A percentile compares a stretch with the other conserved stretches of the same genome.
phyloP scores from a whole-genome alignment of 1,140 invertebrate genomes.

The Melipona quadrifasciata region DNA sequence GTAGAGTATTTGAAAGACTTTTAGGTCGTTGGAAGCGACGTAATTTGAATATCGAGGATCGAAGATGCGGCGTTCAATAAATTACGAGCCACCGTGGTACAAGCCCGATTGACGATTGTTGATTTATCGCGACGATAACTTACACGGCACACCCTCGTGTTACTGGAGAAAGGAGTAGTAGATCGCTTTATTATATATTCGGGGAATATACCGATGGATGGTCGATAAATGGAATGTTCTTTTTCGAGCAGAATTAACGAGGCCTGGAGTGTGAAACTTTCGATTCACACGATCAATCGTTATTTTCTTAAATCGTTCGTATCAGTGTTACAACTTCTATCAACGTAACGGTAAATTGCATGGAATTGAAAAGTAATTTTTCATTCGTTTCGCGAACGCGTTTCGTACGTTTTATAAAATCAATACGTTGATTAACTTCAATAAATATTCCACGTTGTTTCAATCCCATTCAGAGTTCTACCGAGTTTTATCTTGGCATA shows the following conservation, averaged over 20 bases:
- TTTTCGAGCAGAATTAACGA: not conserved
- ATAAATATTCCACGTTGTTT: not conserved
- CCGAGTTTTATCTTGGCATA: not conserved
- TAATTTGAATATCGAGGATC: constrained; percentile 55
- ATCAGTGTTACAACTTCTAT: not conserved
- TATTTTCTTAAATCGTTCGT: not conserved
- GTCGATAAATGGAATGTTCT: not conserved
- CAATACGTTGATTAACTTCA: not conserved
- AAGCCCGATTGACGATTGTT: constrained; percentile 44
- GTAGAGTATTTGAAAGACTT: not conserved
- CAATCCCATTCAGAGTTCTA: not conserved
- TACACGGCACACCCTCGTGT: constrained; percentile 6
- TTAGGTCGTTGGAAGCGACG: constrained; percentile 1
- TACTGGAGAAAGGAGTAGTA: not conserved
- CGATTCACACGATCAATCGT: constrained; percentile 6
- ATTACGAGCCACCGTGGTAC: constrained; percentile 33
- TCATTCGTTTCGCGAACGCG: not conserved
- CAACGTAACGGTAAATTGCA: not conserved
- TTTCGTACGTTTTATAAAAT: not conserved
- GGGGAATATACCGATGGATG: not conserved
- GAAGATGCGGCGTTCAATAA: constrained; percentile 47
- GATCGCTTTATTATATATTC: constrained; percentile 38
- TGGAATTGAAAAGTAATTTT: not conserved
- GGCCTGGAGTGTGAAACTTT: not conserved
- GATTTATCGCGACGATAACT: constrained; percentile 57